Conservation (phyloP, 2,113 vertebrate genomes). For the Tachuris rubrigastra region DNA sequence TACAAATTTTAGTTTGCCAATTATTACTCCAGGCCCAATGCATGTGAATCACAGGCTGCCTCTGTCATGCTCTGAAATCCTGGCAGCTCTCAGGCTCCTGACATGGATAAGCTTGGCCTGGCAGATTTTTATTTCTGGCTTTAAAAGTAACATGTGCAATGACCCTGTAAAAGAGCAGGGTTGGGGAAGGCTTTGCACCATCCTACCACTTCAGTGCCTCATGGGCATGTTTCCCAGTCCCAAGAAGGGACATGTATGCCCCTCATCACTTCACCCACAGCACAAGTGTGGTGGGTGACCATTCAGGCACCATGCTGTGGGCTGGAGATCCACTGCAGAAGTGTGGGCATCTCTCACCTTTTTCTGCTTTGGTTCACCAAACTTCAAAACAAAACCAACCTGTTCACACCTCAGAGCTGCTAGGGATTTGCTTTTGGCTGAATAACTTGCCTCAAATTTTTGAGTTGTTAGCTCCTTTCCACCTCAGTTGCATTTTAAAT, state of each 20-base stretch:
- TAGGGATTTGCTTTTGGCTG: not conserved
- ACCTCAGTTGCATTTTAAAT: not conserved
- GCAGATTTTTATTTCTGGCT: not conserved
- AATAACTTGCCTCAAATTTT: not conserved
- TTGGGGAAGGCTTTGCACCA: not conserved
- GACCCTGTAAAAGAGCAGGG: not conserved
- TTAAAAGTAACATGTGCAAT: not conserved
- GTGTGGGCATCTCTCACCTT: not conserved
- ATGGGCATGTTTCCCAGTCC: not conserved
- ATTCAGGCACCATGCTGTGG: rapidly evolving
- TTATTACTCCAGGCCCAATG: not conserved
- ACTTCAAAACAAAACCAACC: not conserved
- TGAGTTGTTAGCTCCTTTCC: not conserved
- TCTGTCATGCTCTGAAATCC: not conserved
- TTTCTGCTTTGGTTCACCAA: not conserved
- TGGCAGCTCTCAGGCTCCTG: not conserved
- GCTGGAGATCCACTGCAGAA: not conserved
- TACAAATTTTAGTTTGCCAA: not conserved
- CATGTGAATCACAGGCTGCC: not conserved
- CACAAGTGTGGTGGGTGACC: not conserved
- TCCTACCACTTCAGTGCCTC: not conserved
- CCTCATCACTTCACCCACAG: not conserved
- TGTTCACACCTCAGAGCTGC: not conserved
- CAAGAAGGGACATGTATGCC: not conserved
- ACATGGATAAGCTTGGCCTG: not conserved